Percentiles rank a stretch among this genome's conserved stretches.
Conservation (phyloP, 2,888 invertebrate species). For the Cerastis rubricosa region DNA sequence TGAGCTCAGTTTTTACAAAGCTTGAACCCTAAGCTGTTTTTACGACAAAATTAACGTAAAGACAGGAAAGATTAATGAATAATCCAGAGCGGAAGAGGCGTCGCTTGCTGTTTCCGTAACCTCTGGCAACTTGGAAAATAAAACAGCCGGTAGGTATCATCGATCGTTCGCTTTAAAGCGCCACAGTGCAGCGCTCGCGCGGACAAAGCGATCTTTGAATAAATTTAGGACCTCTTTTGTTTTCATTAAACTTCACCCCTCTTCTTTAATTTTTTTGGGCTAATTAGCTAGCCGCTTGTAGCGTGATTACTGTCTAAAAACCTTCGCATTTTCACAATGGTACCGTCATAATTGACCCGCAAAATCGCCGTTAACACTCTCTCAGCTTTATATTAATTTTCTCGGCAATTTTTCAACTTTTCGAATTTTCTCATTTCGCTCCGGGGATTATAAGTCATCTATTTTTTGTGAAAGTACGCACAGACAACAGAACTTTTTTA, state of each 20-base stretch:
- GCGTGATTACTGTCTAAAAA: constrained; percentile 54
- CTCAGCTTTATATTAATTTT: constrained; percentile 54
- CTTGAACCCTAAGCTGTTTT: constrained; percentile 31
- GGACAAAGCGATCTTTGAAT: constrained; percentile 26
- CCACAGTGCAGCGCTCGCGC: constrained; percentile 17
- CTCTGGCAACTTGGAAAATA: constrained; percentile 38
- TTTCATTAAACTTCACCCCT: constrained; percentile 57
- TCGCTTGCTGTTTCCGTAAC: constrained; percentile 37
- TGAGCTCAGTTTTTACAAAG: constrained; percentile 27
- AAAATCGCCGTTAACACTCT: constrained; percentile 59
- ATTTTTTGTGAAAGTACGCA: constrained; percentile 52
- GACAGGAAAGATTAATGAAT: constrained; percentile 61
- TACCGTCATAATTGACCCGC: constrained; percentile 55
- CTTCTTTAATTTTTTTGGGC: constrained; percentile 53
- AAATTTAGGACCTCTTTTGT: constrained; percentile 48
- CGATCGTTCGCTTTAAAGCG: constrained; percentile 18
- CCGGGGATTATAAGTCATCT: constrained; percentile 61
- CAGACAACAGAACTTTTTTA: constrained; percentile 61
- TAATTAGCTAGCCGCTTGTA: constrained; percentile 59
- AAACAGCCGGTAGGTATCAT: constrained; percentile 31
- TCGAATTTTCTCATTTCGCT: constrained; percentile 58
- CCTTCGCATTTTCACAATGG: constrained; percentile 58
- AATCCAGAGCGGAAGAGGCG: constrained; percentile 45
- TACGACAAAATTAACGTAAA: constrained; percentile 54
- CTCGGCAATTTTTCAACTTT: constrained; percentile 58